Conservation (phyloP, 2,888 invertebrate species). For the Dynastes grantii region DNA sequence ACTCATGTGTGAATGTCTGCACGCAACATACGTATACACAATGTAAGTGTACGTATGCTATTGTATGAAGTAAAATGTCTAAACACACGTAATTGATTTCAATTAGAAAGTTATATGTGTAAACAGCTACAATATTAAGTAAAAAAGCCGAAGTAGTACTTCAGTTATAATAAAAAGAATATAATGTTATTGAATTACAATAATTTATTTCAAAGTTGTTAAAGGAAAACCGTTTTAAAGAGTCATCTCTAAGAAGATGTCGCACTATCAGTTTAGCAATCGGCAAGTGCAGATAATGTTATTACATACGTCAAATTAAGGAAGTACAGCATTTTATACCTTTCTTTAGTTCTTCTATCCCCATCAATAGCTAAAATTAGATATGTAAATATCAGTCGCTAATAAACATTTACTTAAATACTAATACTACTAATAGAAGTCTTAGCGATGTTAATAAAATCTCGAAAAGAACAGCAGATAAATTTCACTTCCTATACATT, state of each 20-base stretch:
- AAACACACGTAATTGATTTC: not conserved
- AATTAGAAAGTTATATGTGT: constrained; percentile 9
- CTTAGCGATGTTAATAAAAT: constrained; percentile 18
- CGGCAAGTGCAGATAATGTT: too few species aligned
- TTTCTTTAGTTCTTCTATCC: not conserved
- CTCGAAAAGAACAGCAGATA: constrained; percentile 22
- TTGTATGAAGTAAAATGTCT: not conserved
- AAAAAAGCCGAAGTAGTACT: too few species aligned
- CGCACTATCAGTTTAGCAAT: not conserved
- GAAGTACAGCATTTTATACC: not conserved
- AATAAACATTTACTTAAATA: not conserved
- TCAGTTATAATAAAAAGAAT: too few species aligned
- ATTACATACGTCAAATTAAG: not conserved
- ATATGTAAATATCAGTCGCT: not conserved
- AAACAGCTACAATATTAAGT: not conserved
- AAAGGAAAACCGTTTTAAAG: too few species aligned
- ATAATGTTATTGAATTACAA: too few species aligned
- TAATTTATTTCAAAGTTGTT: too few species aligned
- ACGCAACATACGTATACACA: not conserved
- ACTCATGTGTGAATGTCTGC: not conserved
- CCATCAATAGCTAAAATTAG: not conserved
- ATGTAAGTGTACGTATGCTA: not conserved
- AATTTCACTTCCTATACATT: constrained; percentile 13
- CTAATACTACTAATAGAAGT: not conserved
- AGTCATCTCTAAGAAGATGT: too few species aligned